Conservation (phyloP, 2,797 vertebrate species). For the Xiphophorus birchmanni region DNA sequence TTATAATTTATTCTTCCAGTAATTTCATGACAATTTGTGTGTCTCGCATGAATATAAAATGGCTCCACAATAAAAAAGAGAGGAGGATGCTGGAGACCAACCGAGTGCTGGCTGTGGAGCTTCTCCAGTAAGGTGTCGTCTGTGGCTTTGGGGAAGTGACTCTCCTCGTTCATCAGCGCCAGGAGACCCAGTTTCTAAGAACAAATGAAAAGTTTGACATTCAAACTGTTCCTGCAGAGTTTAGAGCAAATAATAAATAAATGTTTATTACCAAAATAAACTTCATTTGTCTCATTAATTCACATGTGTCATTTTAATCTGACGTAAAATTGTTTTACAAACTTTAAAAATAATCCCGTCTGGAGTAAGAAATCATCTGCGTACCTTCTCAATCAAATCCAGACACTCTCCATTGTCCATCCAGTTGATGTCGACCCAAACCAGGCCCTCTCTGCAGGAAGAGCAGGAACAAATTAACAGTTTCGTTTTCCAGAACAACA, state of each 20-base stretch:
- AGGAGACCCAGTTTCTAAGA: conserved; percentile 94
- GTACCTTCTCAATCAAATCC: conserved; percentile 97
- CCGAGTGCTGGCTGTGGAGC: conserved; percentile 91
- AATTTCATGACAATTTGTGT: background rate
- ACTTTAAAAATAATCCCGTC: background rate
- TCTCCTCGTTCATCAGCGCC: conserved; percentile 97
- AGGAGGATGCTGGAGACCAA: conserved; percentile 65
- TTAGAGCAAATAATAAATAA: background rate
- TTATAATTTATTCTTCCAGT: too few relatives aligned
- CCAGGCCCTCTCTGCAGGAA: conserved; percentile 86
- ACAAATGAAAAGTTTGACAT: conserved; percentile 33
- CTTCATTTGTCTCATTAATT: background rate
- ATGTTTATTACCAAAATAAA: background rate
- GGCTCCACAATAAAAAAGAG: background rate
- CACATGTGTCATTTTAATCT: background rate
- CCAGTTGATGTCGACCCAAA: conserved; percentile 96
- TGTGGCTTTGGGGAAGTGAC: conserved; percentile 96
- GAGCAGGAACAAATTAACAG: background rate
- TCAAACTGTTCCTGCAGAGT: background rate
- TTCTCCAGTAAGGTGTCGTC: conserved; percentile 94
- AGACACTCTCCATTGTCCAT: conserved; percentile 97
- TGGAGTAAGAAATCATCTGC: background rate
- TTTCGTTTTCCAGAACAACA: background rate
- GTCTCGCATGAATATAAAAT: background rate
- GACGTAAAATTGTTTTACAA: background rate